phyloP scores from a whole-genome alignment of 2,113 vertebrate species.

The Semnornis frantzii region DNA sequence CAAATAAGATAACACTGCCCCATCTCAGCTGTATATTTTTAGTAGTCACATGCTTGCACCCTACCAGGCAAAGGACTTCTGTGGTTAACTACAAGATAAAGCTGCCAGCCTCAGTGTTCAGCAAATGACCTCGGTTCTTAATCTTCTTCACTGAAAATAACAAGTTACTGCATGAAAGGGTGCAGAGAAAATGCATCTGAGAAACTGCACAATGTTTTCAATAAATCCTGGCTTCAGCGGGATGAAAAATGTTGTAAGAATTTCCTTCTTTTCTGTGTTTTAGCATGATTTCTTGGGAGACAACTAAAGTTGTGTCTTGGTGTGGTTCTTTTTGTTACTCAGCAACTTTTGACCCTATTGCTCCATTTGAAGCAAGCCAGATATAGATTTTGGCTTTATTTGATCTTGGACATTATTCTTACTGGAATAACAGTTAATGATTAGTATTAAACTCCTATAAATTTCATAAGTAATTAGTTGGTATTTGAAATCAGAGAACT shows the following conservation, averaged over 20 bases:
- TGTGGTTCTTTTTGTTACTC: neutral
- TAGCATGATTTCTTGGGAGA: neutral
- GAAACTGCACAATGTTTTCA: neutral
- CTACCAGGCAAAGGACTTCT: conserved; percentile 11
- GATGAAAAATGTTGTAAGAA: neutral
- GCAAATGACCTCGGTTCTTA: conserved; percentile 12
- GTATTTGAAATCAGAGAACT: neutral
- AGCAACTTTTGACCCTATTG: neutral
- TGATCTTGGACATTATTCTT: neutral
- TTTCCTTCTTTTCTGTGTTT: neutral
- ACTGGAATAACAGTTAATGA: neutral
- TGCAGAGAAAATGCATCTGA: neutral
- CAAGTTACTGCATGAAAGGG: neutral
- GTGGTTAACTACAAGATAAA: conserved; percentile 30
- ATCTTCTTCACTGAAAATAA: conserved; percentile 35
- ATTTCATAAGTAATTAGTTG: neutral
- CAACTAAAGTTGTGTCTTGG: neutral
- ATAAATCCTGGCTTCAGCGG: neutral
- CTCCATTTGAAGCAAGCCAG: neutral
- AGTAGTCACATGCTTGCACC: neutral
- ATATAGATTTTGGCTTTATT: neutral
- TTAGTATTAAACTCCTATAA: neutral
- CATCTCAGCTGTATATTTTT: neutral
- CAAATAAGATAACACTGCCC: neutral
- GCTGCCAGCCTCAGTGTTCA: conserved; percentile 11